Base-by-base conservation (phyloP, 2,113 vertebrate genomes). In the Cnemophilus loriae region DNA sequence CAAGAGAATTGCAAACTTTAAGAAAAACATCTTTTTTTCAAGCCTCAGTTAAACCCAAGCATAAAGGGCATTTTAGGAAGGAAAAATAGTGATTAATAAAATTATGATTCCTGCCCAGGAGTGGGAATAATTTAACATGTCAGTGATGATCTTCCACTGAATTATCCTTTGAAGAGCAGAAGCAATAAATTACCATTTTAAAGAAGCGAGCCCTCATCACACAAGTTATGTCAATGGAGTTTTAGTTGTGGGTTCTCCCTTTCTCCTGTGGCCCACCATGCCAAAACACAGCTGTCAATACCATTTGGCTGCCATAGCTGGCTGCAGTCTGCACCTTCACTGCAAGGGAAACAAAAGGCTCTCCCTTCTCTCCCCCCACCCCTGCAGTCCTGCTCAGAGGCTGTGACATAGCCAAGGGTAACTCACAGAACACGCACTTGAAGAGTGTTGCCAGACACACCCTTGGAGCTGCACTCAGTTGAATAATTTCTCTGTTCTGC, bases 401-500 rank as follows among this genome's bases (percentile, higher is more conserved):
- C 73, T 97, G 89, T 55, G 74, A 78, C 61, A 64, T 83, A 87
- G 94, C 87, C 93, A 74, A 64, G 87, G 83, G 80, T 87, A 97
- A 92, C 82, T 85, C 39, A 28, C 65, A 78, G 64, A 93, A 53
- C 80, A 52, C 7, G 33, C 53, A 65, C 52, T 52, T 82, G 55
- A 76, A 96, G 44, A 68, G 50, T 32, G 76, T 26, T 93, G 93
- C 89, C 81, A 97, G 94, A 87, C 85, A 80, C 84, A 92, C 67
- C 64, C 91, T 78, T 83, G 67, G 89, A 96, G 71, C 30, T 75
- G 56, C 42, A 39, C 21, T 89, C 63, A 11, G 9, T 13, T 73
- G n/a, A 96, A 95, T 81, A 63, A 92, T 93, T 94, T 56, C 84
- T 93, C 77, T 87, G 37, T 73, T 92, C 79, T 91, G 95, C 32